Conservation (phyloP, 2,797 vertebrate genomes). For the Menidia menidia region DNA sequence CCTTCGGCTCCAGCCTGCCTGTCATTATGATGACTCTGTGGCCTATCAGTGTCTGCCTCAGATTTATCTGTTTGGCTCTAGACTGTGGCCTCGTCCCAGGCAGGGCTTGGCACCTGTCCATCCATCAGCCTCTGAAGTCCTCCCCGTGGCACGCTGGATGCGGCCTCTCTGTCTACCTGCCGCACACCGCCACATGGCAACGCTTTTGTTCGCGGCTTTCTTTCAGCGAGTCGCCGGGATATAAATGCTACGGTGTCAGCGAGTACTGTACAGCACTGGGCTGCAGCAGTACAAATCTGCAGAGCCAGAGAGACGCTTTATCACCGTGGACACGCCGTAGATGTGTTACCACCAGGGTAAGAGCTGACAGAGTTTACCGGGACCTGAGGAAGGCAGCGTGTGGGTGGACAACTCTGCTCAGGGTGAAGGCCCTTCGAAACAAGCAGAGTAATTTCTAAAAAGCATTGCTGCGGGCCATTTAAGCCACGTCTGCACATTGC, state of each 20-base stretch:
- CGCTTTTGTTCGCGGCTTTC: constrained; percentile 25
- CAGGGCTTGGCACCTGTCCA: constrained; percentile 69
- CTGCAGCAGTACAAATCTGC: constrained; percentile 35
- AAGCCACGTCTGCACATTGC: constrained; percentile 44
- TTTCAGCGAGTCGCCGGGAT: constrained; percentile 12
- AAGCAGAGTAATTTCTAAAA: constrained; percentile 63
- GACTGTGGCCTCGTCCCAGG: constrained; percentile 63
- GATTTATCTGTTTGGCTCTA: constrained; percentile 74
- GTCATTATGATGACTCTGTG: constrained; percentile 72
- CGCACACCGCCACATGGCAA: constrained; percentile 27
- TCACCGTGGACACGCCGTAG: constrained; percentile 38
- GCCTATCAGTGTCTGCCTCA: constrained; percentile 68
- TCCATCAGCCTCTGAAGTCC: constrained; percentile 68
- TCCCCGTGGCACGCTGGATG: constrained; percentile 36
- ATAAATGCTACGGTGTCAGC: constrained; percentile 32
- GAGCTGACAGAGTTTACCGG: constrained; percentile 50
- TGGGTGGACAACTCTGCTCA: constrained; percentile 65
- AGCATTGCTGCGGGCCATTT: constrained; percentile 53
- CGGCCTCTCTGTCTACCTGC: constrained; percentile 39
- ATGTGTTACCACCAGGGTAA: constrained; percentile 30
- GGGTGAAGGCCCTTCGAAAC: constrained; percentile 56
- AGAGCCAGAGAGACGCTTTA: constrained; percentile 35
- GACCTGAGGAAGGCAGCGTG: constrained; percentile 48
- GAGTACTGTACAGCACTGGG: background rate
- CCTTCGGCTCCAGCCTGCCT: constrained; percentile 66